Conservation (phyloP, 2,888 invertebrate genomes). For the Leptinotarsa tumamoca region DNA sequence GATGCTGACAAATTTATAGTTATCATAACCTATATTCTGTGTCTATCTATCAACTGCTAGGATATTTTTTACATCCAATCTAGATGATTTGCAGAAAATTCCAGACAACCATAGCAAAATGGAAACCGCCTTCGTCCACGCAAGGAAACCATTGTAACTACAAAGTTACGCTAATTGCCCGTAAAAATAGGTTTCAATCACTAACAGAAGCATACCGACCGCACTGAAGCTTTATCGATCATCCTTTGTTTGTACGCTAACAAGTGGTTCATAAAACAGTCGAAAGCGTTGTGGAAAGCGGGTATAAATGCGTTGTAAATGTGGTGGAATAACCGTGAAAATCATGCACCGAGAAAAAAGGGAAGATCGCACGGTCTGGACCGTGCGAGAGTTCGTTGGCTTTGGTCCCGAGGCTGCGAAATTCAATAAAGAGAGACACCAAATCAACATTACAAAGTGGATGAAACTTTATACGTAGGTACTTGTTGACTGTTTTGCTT, state of each 20-base stretch:
- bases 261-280: constrained; percentile 19
- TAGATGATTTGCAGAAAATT: neutral
- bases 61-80: no score
- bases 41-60: no score
- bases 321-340: constrained; percentile 17
- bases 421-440: constrained; percentile 1
- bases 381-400: constrained; percentile 10
- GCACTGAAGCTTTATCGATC: neutral
- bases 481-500: neutral
- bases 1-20: no score
- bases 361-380: constrained; percentile 9
- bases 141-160: neutral
- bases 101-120: neutral
- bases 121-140: neutral
- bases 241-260: neutral
- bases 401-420: neutral
- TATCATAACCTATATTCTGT: no score
- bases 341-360: neutral
- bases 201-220: neutral
- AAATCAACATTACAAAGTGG: constrained; percentile 11
- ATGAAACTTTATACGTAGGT: neutral
- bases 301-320: constrained; percentile 17
- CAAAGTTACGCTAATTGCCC: neutral
- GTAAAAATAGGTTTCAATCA: neutral
- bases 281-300: constrained; percentile 7